A percentile compares a stretch with the other conserved stretches of the same genome.
Conservation (phyloP, 2,113 vertebrate genomes). For the Orthonyx spaldingii region DNA sequence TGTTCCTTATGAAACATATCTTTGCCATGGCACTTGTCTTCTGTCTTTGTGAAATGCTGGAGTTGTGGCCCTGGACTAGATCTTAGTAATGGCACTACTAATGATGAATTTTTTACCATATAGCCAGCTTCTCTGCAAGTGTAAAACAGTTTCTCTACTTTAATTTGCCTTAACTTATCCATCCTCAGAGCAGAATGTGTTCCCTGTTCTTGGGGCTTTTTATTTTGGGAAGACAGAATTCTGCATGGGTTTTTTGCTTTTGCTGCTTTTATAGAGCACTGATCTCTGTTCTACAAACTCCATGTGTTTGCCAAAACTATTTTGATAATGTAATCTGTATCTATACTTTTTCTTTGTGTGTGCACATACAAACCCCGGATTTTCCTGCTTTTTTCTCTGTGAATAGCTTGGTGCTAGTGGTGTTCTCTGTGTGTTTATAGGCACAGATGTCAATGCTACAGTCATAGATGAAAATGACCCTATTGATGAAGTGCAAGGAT, state of each 20-base stretch:
- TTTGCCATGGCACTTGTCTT: not conserved
- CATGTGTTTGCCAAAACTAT: not conserved
- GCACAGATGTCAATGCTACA: slow-evolving; percentile 86
- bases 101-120: not conserved
- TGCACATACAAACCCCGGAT: not conserved
- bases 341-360: not conserved
- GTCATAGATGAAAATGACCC: slow-evolving; percentile 90
- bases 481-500: slow-evolving; percentile 97
- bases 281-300: not conserved
- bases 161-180: not conserved
- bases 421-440: slow-evolving; percentile 63
- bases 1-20: not conserved
- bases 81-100: not conserved
- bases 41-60: not conserved
- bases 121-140: not conserved
- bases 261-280: not conserved
- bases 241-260: not conserved
- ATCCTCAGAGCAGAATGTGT: not conserved
- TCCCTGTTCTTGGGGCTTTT: not conserved
- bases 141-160: not conserved
- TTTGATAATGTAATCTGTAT: not conserved
- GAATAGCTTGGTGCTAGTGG: not conserved
- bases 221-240: not conserved
- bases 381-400: not conserved
- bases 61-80: accelerated